A percentile compares a stretch with the other conserved stretches of the same genome.
These are phyloP conservation scores for Thelaira solivaga DNA, from an alignment of 2,888 invertebrate species.

Conservation along the genomic window DNA sequence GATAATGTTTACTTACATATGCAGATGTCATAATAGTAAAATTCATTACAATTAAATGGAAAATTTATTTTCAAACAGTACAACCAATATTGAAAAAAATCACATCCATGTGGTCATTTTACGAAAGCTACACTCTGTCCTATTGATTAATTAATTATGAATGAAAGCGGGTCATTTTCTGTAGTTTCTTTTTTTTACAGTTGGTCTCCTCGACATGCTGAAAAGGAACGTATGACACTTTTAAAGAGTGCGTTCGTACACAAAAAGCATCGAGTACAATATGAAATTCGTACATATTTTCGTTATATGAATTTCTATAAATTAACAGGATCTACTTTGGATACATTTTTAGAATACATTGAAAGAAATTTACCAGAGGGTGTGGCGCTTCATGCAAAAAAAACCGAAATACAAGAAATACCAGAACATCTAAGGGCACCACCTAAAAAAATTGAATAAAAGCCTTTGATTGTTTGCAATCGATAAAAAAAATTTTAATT, in stretches of 20 bases:
- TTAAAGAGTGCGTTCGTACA: slow-evolving; percentile 92
- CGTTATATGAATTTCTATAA: slow-evolving; percentile 88
- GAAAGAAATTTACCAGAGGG: slow-evolving; percentile 98
- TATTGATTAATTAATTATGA: no score
- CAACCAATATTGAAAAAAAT: no score
- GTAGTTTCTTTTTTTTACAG: slow-evolving; percentile 77
- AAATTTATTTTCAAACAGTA: no score
- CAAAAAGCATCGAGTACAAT: slow-evolving; percentile 96
- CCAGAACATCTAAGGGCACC: slow-evolving; percentile 80
- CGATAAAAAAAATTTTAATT: no score
- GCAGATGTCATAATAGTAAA: no score
- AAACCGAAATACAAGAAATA: slow-evolving; percentile 81
- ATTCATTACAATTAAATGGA: no score
- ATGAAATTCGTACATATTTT: slow-evolving; percentile 96
- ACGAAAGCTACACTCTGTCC: no score
- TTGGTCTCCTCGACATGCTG: slow-evolving; percentile 84
- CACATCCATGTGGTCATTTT: no score
- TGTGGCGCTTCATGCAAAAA: slow-evolving; percentile 93
- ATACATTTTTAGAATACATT: slow-evolving; percentile 96
- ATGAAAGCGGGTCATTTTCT: background rate
- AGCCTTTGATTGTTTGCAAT: background rate
- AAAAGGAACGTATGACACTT: slow-evolving; percentile 87
- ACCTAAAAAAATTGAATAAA: slow-evolving; percentile 65
- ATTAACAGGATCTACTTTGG: slow-evolving; percentile 96
- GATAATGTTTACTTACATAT: no score